phyloP scores from a whole-genome alignment of 1,140 invertebrate genomes.

The Neoseiulus cucumeris region DNA sequence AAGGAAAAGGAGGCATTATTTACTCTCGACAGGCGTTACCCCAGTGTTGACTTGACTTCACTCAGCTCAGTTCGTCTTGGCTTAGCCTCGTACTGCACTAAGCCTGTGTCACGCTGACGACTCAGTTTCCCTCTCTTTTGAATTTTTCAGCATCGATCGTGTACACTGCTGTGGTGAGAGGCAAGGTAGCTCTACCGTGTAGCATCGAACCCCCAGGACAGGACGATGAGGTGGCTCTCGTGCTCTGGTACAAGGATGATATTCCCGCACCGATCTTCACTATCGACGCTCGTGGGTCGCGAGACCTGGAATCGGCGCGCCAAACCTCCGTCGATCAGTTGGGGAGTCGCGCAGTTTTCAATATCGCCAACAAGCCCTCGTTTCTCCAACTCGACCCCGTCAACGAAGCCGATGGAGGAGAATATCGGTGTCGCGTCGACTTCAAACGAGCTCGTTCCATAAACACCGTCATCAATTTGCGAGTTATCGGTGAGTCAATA shows the following conservation, averaged over 20 bases:
- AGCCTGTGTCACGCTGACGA: too few species aligned
- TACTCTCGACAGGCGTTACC: too few species aligned
- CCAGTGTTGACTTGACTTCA: too few species aligned
- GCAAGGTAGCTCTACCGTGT: slow-evolving; percentile 55
- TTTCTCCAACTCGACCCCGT: slow-evolving; percentile 54
- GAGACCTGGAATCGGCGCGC: slow-evolving; percentile 15
- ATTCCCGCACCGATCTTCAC: slow-evolving; percentile 62
- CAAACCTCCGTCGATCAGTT: slow-evolving; percentile 17
- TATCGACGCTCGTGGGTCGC: slow-evolving; percentile 19
- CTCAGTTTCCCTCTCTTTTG: slow-evolving; percentile 7
- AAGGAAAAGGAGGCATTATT: too few species aligned
- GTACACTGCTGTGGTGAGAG: slow-evolving; percentile 41
- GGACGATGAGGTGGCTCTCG: slow-evolving; percentile 66
- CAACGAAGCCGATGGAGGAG: slow-evolving; percentile 55
- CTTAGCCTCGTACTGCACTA: too few species aligned
- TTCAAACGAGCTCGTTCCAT: slow-evolving; percentile 70
- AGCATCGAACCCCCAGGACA: slow-evolving; percentile 48
- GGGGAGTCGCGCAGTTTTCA: slow-evolving; percentile 21
- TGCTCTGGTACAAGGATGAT: slow-evolving; percentile 65
- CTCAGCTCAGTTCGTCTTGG: too few species aligned
- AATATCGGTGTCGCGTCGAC: slow-evolving; percentile 69
- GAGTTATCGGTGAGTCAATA: slow-evolving; percentile 60
- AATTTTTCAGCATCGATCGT: slow-evolving; percentile 21
- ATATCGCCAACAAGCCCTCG: slow-evolving; percentile 34
- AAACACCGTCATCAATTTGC: slow-evolving; percentile 69